Evolutionary conservation across 2,113 vertebrate species (phyloP).

Genomic region (Sinocyclocheilus anophthalmus): DNA sequence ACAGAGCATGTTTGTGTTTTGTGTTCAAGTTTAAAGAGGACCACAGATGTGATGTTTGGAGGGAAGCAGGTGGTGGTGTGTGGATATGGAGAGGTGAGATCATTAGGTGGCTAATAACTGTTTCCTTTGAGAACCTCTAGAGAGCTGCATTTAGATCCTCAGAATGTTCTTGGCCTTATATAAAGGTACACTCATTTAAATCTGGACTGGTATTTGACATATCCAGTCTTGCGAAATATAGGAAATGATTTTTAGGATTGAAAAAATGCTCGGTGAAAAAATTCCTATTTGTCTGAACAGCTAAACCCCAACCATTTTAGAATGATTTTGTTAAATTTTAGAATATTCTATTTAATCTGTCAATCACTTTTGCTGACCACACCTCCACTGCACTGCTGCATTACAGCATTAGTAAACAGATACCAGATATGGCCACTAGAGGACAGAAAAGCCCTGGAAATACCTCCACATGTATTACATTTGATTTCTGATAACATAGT

Average conservation of each 20-base stretch:
- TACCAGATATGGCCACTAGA: slow-evolving; percentile 42
- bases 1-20: slow-evolving; percentile 28
- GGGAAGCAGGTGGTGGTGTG: slow-evolving; percentile 98
- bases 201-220: neutral
- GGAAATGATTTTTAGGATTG: neutral
- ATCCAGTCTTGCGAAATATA: neutral
- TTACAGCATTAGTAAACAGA: neutral
- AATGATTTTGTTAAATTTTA: too few species aligned
- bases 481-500: neutral
- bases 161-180: neutral
- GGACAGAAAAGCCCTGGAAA: slow-evolving; percentile 1
- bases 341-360: neutral
- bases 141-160: neutral
- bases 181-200: neutral
- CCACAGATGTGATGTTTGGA: slow-evolving; percentile 98
- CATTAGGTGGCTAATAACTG: neutral
- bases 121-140: neutral
- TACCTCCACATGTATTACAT: neutral
- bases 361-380: neutral
- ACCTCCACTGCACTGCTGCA: neutral
- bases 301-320: neutral
- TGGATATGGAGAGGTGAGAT: slow-evolving; percentile 94
- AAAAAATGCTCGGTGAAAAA: neutral
- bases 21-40: slow-evolving; percentile 86
- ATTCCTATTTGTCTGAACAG: neutral